Conservation (phyloP, 30 jellyfish, hydroid and myxozoan species). For the Mastigias papua region DNA sequence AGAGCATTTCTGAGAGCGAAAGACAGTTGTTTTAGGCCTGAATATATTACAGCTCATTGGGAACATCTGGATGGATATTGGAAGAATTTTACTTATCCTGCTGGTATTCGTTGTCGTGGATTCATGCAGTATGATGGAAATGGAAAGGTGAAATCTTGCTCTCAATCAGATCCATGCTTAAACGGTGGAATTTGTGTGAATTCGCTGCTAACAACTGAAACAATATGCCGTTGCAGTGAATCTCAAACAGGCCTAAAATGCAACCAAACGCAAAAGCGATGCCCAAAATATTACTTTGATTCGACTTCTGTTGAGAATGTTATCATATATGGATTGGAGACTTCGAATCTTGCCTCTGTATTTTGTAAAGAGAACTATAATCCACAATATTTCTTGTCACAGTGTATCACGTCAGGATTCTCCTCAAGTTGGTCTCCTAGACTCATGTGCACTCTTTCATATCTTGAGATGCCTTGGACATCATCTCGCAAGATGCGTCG, state of each 20-base stretch:
- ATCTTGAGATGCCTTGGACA: too few relatives aligned
- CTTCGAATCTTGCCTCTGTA: constrained; percentile 23
- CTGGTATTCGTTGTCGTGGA: constrained; percentile 51
- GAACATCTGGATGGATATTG: constrained; percentile 8
- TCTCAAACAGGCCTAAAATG: constrained; percentile 4
- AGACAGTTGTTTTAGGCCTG: constrained; percentile 57
- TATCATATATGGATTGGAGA: constrained; percentile 14
- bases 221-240: constrained; percentile 34
- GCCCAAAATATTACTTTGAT: background rate
- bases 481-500: background rate
- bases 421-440: background rate
- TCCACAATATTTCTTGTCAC: constrained; percentile 42
- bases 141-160: constrained; percentile 14
- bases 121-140: background rate
- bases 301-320: constrained; percentile 6
- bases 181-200: constrained; percentile 36
- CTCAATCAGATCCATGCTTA: constrained; percentile 19
- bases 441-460: background rate
- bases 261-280: background rate
- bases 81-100: background rate
- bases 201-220: constrained; percentile 10
- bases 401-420: constrained; percentile 6
- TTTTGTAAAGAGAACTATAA: constrained; percentile 42
- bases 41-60: constrained; percentile 55
- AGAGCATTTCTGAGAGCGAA: constrained; percentile 13